A percentile compares a stretch with the other conserved stretches of the same genome.
Evolutionary conservation across 1,140 invertebrate genomes (phyloP).

Genomic region (Drosophila malerkotliana): DNA sequence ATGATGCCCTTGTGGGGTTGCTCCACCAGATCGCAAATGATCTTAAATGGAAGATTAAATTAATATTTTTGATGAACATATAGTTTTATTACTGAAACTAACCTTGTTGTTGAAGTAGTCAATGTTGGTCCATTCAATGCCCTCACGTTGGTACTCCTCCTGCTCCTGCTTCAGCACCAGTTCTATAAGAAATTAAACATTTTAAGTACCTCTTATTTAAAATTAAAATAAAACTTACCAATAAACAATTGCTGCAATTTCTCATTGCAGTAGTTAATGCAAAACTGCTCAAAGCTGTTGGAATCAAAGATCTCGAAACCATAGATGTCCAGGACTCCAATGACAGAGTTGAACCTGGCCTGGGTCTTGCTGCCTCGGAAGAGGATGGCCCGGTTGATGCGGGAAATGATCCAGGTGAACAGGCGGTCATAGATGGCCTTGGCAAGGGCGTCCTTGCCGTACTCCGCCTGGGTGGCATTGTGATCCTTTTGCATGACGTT

Average conservation of each 20-base stretch:
- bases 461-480: constrained; percentile 92
- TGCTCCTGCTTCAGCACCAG: constrained; percentile 98
- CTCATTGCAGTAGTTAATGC: constrained; percentile 99
- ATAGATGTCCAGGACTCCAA: constrained; percentile 98
- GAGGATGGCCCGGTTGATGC: constrained; percentile 93
- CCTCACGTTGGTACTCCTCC: constrained; percentile 96
- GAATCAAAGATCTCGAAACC: constrained; percentile 98
- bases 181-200: constrained; percentile 86
- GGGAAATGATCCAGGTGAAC: constrained; percentile 95
- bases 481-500: constrained; percentile 97
- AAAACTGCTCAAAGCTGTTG: constrained; percentile 97
- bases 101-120: constrained; percentile 96
- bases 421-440: constrained; percentile 97
- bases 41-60: constrained; percentile 63
- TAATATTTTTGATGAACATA: too few species aligned
- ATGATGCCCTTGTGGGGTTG: constrained; percentile 95
- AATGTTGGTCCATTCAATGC: constrained; percentile 95
- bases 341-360: constrained; percentile 89
- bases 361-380: constrained; percentile 77
- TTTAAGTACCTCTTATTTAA: neutral
- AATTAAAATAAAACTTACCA: constrained; percentile 85
- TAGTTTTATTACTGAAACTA: neutral
- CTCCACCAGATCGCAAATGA: constrained; percentile 97
- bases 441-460: constrained; percentile 96
- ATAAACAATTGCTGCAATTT: constrained; percentile 98